phyloP scores from a whole-genome alignment of 2,113 vertebrate genomes.

The Tychaedon coryphoeus region DNA sequence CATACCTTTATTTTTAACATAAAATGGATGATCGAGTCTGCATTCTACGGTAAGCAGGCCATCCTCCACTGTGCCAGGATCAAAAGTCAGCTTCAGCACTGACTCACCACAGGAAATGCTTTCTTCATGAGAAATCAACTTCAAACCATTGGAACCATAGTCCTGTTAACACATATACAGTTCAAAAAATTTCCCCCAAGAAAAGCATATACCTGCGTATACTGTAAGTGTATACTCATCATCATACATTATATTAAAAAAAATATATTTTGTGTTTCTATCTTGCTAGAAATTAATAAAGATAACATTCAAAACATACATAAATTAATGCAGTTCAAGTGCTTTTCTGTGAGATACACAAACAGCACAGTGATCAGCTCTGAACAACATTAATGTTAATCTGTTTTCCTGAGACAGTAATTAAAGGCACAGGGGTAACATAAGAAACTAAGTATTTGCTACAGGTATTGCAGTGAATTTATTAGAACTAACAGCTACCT shows the following conservation, averaged over 20 bases:
- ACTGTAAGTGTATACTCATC: not conserved
- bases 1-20: conserved; percentile 97
- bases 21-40: conserved; percentile 95
- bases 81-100: conserved; percentile 94
- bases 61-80: conserved; percentile 89
- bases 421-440: not conserved
- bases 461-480: not conserved
- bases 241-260: not conserved
- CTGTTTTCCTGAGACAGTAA: not conserved
- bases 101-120: conserved; percentile 91
- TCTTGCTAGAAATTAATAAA: not conserved
- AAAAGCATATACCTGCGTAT: not conserved
- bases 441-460: not conserved
- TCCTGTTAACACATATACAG: conserved; percentile 70
- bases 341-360: not conserved
- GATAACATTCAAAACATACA: not conserved
- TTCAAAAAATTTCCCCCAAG: not conserved
- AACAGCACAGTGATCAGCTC: not conserved
- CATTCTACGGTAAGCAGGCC: conserved; percentile 92
- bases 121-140: conserved; percentile 92
- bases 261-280: not conserved
- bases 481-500: conserved; percentile 71
- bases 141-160: conserved; percentile 91
- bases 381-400: not conserved
- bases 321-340: not conserved